These are phyloP conservation scores for Neosilurus hyrtlii DNA, from an alignment of 2,797 vertebrate genomes.

Conservation along the genomic window DNA sequence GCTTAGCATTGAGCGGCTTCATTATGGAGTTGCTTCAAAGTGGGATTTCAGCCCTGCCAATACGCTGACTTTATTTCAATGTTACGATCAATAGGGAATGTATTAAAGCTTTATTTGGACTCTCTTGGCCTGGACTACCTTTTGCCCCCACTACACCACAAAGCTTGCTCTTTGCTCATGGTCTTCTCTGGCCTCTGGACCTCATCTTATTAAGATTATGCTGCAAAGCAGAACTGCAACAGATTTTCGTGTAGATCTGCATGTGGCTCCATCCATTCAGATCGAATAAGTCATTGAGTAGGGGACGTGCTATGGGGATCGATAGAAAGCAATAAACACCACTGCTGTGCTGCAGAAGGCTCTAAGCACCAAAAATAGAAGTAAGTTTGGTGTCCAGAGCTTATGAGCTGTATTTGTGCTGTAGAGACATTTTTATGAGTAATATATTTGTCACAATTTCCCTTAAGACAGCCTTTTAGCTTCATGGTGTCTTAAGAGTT, in stretches of 20 bases:
- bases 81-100: constrained; percentile 72
- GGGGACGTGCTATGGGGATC: background rate
- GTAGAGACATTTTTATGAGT: background rate
- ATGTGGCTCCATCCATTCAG: constrained; percentile 11
- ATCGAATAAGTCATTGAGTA: constrained; percentile 11
- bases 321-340: constrained; percentile 27
- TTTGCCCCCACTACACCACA: constrained; percentile 59
- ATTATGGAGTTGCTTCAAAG: constrained; percentile 83
- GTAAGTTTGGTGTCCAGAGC: background rate
- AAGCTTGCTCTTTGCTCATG: constrained; percentile 36
- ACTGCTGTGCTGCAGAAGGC: constrained; percentile 12
- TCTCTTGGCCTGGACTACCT: constrained; percentile 69
- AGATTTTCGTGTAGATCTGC: constrained; percentile 15
- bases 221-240: background rate
- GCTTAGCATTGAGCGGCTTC: constrained; percentile 81
- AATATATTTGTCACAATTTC: constrained; percentile 18
- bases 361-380: background rate
- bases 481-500: background rate
- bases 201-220: background rate
- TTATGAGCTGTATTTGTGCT: background rate
- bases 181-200: constrained; percentile 18
- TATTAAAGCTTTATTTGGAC: constrained; percentile 82
- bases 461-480: background rate
- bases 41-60: constrained; percentile 78
- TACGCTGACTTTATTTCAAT: constrained; percentile 78